Conservation (phyloP, 1,140 invertebrate species). For the Drosophila funebris region DNA sequence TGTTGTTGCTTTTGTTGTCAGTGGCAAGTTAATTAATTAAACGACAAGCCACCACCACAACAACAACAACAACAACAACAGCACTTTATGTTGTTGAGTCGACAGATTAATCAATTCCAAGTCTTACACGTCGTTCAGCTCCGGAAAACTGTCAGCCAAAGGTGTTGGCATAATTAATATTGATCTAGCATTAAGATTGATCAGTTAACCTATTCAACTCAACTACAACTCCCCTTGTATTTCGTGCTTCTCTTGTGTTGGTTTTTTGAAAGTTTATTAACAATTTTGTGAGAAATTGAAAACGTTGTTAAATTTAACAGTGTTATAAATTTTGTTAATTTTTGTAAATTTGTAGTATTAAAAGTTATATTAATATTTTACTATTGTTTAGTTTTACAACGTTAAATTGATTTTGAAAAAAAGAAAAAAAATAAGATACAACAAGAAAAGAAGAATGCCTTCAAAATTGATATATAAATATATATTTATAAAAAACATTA, state of each 20-base stretch:
- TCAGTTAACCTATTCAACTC: constrained; percentile 39
- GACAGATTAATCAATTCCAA: constrained; percentile 74
- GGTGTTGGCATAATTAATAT: constrained; percentile 81
- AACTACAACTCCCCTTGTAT: not conserved
- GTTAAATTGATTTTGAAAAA: too few relatives aligned
- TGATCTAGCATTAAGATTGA: constrained; percentile 57
- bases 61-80: constrained; percentile 38
- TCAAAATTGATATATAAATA: too few relatives aligned
- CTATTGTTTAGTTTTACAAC: too few relatives aligned
- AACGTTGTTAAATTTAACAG: too few relatives aligned
- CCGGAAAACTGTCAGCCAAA: constrained; percentile 57
- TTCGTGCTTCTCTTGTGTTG: not conserved
- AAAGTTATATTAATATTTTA: too few relatives aligned
- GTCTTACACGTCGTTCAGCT: constrained; percentile 35
- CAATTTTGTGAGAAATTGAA: not conserved
- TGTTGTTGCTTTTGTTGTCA: constrained; percentile 37
- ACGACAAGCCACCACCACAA: constrained; percentile 58
- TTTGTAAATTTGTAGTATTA: not conserved
- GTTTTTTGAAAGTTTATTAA: not conserved
- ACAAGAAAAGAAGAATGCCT: too few relatives aligned
- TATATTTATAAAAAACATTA: too few relatives aligned
- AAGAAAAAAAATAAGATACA: too few relatives aligned
- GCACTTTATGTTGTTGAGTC: constrained; percentile 46
- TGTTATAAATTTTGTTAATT: too few relatives aligned
- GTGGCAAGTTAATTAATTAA: constrained; percentile 77